Evolutionary conservation across 2,797 vertebrate species (phyloP).

Genomic region (Tapera naevia): DNA sequence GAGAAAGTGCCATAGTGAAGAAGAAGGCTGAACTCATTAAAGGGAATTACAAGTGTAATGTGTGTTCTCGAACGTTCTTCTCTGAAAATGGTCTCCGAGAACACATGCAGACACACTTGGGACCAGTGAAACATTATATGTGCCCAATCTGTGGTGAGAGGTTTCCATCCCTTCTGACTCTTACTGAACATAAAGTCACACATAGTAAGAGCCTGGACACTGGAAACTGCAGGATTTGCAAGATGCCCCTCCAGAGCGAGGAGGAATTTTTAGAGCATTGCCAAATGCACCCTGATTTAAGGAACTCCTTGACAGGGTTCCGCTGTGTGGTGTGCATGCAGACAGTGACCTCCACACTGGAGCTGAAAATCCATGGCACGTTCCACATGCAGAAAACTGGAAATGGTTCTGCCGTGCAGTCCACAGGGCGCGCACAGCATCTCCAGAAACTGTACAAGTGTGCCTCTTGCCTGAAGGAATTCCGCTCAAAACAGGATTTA

Average conservation of each 20-base stretch:
- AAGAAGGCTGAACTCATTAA: slow-evolving; percentile 98
- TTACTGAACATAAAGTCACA: slow-evolving; percentile 99
- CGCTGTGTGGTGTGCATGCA: slow-evolving; percentile 99
- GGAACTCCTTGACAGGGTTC: slow-evolving; percentile 98
- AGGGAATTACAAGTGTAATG: slow-evolving; percentile 98
- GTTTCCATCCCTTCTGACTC: slow-evolving; percentile 96
- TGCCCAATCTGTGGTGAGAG: slow-evolving; percentile 98
- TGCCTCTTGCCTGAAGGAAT: slow-evolving; percentile 97
- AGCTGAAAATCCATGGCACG: slow-evolving; percentile 98
- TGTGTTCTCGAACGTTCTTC: slow-evolving; percentile 98
- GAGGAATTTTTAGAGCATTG: slow-evolving; percentile 99
- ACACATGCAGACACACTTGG: slow-evolving; percentile 98
- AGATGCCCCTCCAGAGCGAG: slow-evolving; percentile 96
- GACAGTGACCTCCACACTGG: slow-evolving; percentile 97
- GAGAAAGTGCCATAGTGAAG: slow-evolving; percentile 94
- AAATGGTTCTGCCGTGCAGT: slow-evolving; percentile 81
- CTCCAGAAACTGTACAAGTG: slow-evolving; percentile 91
- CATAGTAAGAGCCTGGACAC: slow-evolving; percentile 99
- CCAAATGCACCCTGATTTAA: slow-evolving; percentile 98
- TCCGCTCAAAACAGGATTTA: slow-evolving; percentile 94
- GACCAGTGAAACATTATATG: slow-evolving; percentile 99
- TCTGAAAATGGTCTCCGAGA: slow-evolving; percentile 95
- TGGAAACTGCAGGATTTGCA: slow-evolving; percentile 98
- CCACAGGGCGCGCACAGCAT: slow-evolving; percentile 78
- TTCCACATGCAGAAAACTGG: slow-evolving; percentile 99